phyloP scores from a whole-genome alignment of 2,888 invertebrate genomes.

The Oscheius sp. region DNA sequence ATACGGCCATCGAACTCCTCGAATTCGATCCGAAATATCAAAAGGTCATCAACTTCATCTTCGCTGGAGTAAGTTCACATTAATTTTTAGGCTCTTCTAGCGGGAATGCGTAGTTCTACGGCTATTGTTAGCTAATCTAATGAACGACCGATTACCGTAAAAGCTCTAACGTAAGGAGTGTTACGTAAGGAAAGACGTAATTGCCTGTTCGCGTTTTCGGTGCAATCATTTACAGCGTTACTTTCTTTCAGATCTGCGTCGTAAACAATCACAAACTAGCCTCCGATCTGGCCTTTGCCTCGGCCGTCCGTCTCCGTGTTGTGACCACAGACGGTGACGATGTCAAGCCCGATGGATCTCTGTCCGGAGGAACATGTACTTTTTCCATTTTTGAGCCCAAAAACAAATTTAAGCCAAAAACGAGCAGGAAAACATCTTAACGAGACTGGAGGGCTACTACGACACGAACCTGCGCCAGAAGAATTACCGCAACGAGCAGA shows the following conservation, averaged over 20 bases:
- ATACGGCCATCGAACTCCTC: conserved; percentile 33
- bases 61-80: conserved; percentile 32
- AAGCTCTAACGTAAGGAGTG: too few species aligned
- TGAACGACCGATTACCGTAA: too few species aligned
- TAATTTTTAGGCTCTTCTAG: not conserved
- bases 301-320: conserved; percentile 71
- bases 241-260: conserved; percentile 32
- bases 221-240: conserved; percentile 3
- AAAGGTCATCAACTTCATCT: conserved; percentile 24
- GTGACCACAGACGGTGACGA: conserved; percentile 93
- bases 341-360: conserved; percentile 88
- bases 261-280: conserved; percentile 76
- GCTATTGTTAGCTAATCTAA: too few species aligned
- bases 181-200: too few species aligned
- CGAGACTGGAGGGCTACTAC: not conserved
- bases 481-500: not conserved
- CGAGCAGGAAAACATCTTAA: not conserved
- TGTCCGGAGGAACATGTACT: conserved; percentile 83
- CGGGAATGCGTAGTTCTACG: too few species aligned
- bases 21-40: conserved; percentile 29
- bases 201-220: too few species aligned
- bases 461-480: not conserved
- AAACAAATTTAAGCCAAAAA: conserved; percentile 6
- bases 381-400: not conserved
- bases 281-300: conserved; percentile 84